phyloP scores from a whole-genome alignment of 2,888 invertebrate genomes.

The Calameuta idolon region DNA sequence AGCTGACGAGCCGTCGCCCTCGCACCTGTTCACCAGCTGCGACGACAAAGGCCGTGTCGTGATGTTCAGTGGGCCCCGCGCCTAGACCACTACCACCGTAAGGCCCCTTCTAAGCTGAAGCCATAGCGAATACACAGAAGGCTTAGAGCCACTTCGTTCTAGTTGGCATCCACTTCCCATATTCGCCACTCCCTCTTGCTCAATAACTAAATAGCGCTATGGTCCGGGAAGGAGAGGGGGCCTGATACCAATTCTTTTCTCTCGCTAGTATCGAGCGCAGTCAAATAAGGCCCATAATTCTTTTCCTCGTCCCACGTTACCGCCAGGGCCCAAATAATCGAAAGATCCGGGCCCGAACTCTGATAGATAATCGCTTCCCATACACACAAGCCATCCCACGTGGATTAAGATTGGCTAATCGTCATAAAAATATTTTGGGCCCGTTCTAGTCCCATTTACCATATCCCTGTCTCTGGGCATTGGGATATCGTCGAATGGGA shows the following conservation, averaged over 20 bases:
- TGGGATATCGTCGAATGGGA: background rate
- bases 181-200: constrained; percentile 38
- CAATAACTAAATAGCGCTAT: constrained; percentile 18
- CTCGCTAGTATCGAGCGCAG: background rate
- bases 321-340: background rate
- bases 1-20: constrained; percentile 53
- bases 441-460: background rate
- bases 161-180: background rate
- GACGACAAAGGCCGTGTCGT: constrained; percentile 51
- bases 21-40: constrained; percentile 65
- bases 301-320: background rate
- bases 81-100: constrained; percentile 21
- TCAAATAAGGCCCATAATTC: background rate
- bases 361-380: background rate
- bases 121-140: background rate
- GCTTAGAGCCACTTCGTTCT: background rate
- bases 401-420: background rate
- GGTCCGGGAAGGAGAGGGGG: background rate
- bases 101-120: background rate
- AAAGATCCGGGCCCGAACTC: background rate
- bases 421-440: background rate
- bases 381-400: background rate
- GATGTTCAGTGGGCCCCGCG: constrained; percentile 31
- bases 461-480: background rate
- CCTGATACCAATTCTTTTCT: background rate